Conservation (phyloP, 2,797 vertebrate species). For the Spinibarbus caldwelli region DNA sequence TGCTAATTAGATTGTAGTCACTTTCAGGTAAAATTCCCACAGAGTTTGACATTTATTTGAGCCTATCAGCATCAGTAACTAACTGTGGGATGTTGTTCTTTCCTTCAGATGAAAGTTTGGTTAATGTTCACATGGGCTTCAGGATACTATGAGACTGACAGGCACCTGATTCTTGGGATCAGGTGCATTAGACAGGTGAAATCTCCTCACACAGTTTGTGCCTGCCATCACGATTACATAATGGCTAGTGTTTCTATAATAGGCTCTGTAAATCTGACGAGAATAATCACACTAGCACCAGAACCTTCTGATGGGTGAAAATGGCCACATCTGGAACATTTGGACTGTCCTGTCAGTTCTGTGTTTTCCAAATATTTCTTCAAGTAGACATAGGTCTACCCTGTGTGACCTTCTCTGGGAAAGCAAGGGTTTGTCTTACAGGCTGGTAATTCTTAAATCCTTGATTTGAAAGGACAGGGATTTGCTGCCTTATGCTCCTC, state of each 20-base stretch:
- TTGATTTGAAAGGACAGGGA: constrained; percentile 70
- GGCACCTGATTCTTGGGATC: constrained; percentile 45
- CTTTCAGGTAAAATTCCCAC: background rate
- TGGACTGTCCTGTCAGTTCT: background rate
- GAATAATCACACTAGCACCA: constrained; percentile 50
- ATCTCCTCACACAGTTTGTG: constrained; percentile 45
- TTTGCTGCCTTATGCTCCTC: constrained; percentile 67
- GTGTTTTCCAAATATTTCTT: constrained; percentile 21
- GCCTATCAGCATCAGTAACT: background rate
- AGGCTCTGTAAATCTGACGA: constrained; percentile 46
- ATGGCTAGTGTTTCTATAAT: constrained; percentile 56
- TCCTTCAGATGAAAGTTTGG: no score
- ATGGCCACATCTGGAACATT: background rate
- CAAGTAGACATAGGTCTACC: background rate
- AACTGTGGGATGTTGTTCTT: background rate
- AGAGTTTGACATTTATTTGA: background rate
- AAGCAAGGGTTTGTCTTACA: constrained; percentile 56
- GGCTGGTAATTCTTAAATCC: constrained; percentile 74
- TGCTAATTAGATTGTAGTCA: background rate
- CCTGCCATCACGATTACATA: constrained; percentile 57
- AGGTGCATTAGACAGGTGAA: constrained; percentile 43
- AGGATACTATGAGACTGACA: constrained; percentile 13
- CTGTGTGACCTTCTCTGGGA: constrained; percentile 59
- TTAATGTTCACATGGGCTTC: background rate
- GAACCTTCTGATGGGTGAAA: background rate